phyloP scores from a whole-genome alignment of 1,140 invertebrate species.

The Geopemphigus sp. region DNA sequence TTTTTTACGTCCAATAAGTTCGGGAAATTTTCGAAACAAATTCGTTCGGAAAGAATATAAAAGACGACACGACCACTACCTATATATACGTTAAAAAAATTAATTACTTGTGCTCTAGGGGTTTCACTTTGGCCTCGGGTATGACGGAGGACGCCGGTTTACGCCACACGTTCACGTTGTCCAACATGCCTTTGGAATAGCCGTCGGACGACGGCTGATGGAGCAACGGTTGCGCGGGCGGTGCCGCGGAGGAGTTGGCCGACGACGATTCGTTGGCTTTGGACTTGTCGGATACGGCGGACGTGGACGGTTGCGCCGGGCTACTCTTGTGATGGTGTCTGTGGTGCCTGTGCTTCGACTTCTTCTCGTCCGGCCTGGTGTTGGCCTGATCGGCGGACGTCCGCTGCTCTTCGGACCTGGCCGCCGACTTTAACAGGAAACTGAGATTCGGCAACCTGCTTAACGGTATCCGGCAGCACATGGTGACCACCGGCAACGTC shows the following conservation, averaged over 20 bases:
- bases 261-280: slow-evolving; percentile 37
- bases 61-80: no score
- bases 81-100: background rate
- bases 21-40: no score
- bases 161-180: slow-evolving; percentile 33
- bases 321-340: slow-evolving; percentile 51
- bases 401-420: slow-evolving; percentile 57
- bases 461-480: slow-evolving; percentile 59
- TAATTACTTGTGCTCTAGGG: slow-evolving; percentile 31
- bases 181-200: slow-evolving; percentile 50
- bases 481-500: slow-evolving; percentile 51
- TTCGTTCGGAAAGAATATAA: no score
- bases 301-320: slow-evolving; percentile 35
- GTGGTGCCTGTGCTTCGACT: slow-evolving; percentile 35
- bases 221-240: slow-evolving; percentile 55
- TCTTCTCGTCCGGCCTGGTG: slow-evolving; percentile 59
- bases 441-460: slow-evolving; percentile 53
- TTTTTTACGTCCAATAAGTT: no score
- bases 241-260: slow-evolving; percentile 51
- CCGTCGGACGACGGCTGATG: slow-evolving; percentile 54
- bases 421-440: slow-evolving; percentile 54
- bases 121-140: slow-evolving; percentile 43
- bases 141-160: slow-evolving; percentile 35
- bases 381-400: slow-evolving; percentile 59
- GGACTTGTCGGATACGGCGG: background rate